Conservation (phyloP, 2,888 invertebrate genomes). For the Ypsolopha scabrella region DNA sequence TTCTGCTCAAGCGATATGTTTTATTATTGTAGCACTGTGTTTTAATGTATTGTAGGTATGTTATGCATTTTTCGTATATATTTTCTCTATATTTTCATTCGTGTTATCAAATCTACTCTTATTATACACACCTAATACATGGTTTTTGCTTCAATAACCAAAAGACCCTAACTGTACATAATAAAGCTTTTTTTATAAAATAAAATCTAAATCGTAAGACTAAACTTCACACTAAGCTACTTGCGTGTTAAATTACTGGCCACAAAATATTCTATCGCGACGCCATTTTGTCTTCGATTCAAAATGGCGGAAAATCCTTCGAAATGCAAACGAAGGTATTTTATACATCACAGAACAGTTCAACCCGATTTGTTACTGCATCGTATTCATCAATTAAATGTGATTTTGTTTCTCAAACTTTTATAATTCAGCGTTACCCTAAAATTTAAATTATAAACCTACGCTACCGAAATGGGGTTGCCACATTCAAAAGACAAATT, state of each 20-base stretch:
- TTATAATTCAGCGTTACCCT: neutral
- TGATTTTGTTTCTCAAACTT: too few relatives aligned
- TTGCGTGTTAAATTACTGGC: constrained; percentile 23
- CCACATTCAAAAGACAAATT: too few relatives aligned
- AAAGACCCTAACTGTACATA: constrained; percentile 62
- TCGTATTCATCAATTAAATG: constrained; percentile 3
- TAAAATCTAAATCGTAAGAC: constrained; percentile 41
- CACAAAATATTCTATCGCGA: constrained; percentile 32
- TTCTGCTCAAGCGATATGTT: constrained; percentile 66
- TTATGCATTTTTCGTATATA: constrained; percentile 33
- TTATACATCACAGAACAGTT: constrained; percentile 50
- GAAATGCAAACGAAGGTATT: constrained; percentile 30
- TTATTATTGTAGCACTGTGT: constrained; percentile 63
- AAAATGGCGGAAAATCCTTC: constrained; percentile 37
- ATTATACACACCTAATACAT: constrained; percentile 55
- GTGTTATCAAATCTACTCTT: constrained; percentile 65
- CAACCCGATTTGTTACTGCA: constrained; percentile 31
- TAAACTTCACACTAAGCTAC: neutral
- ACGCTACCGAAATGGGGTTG: too few relatives aligned
- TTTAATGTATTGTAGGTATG: constrained; percentile 20
- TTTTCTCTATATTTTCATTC: constrained; percentile 36
- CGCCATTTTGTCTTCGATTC: constrained; percentile 33
- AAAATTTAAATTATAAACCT: neutral
- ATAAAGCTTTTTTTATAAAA: constrained; percentile 51
- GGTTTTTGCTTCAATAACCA: constrained; percentile 46